Base-by-base conservation (phyloP, 2,888 invertebrate species). In the Limenitis arthemis region DNA sequence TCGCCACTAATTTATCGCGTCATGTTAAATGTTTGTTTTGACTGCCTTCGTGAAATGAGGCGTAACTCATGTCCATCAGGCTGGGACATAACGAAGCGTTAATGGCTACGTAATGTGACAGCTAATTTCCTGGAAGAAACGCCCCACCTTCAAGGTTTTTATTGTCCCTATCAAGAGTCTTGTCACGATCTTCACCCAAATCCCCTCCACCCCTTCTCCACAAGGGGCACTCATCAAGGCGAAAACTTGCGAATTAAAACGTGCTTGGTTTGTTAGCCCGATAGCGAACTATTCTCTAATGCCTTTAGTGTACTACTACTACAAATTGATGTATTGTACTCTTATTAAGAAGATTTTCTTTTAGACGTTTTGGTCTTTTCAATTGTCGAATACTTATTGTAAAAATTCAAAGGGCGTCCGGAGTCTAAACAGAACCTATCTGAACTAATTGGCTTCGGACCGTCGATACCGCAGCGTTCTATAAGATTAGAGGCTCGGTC, bases 211-310 rank as follows among this genome's bases (percentile, higher is more conserved):
- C 46, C 63, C 54, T 54, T 31, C 51, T 41, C 53, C 50, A 44
- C 54, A 33, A 44, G 66, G 70, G 73, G 75, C 75, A 77, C 69
- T 79, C 76, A 79, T 80, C 78, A 77, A 70, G 74, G 70, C 71
- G 72, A 75, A 77, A 79, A 80, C 77, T 80, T 80, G 72, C 69
- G 77, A 80, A 82, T 80, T 82, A 80, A 81, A 78, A 80, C 80
- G 80, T 80, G 79, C 75, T 73, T n/a, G 55, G 52, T 50, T 57
- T 55, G 55, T 52, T 55, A 52, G 50, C 52, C 55, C 31, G 55
- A 57, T 57, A 55, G 57, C 44, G 42, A 31, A 33, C 49, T 44
- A 50, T 57, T 50, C 52, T 48, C 49, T 52, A 52, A 54, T 51
- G 51, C 47, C 44, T 48, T 47, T 12, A 39, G 39, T 30, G 12